A percentile compares a stretch with the other conserved stretches of the same genome.
Evolutionary conservation across 2,113 vertebrate species (phyloP).

Genomic region (Alligator sinensis): DNA sequence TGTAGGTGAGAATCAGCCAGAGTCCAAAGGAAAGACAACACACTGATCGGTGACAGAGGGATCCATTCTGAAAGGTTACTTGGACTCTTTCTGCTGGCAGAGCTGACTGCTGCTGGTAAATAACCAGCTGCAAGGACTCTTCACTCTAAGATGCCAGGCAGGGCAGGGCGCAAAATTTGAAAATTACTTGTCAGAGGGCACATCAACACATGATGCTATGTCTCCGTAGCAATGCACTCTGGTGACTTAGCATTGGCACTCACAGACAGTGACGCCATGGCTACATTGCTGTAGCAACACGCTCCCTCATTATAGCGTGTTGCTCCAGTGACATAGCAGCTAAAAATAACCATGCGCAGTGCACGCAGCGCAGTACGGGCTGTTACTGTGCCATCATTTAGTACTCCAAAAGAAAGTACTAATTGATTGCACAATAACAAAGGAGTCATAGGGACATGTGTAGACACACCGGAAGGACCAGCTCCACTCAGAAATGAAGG

Average conservation of each 20-base stretch:
- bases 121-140: not conserved
- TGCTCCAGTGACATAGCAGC: too few relatives aligned
- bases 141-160: not conserved
- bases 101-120: not conserved
- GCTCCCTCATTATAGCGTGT: too few relatives aligned
- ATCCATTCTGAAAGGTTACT: not conserved
- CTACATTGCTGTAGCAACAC: too few relatives aligned
- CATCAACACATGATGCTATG: not conserved
- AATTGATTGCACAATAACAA: not conserved
- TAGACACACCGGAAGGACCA: not conserved
- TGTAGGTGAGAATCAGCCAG: not conserved
- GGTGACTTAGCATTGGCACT: too few relatives aligned
- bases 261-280: too few relatives aligned
- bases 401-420: not conserved
- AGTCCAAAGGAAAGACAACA: not conserved
- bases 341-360: too few relatives aligned
- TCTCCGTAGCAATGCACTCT: too few relatives aligned
- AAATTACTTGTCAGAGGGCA: not conserved
- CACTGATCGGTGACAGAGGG: not conserved
- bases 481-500: not conserved
- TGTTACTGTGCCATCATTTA: too few relatives aligned
- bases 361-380: too few relatives aligned
- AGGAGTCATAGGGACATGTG: not conserved
- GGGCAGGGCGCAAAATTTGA: not conserved
- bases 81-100: not conserved